These are phyloP conservation scores for human DNA, from an alignment of 2,113 vertebrate species.

Conservation along the genomic window GRCh38 chr3:59811001-59811500, in stretches of 20 bases:
- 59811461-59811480: conserved; percentile 38
- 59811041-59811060: background rate
- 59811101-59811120: background rate
- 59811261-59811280: conserved; percentile 11
- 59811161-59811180: background rate
- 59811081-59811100: background rate
- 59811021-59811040: fast-evolving
- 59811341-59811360: conserved; percentile 37
- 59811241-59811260: background rate
- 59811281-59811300: conserved; percentile 36
- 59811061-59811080: background rate
- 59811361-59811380: background rate
- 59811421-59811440: conserved; percentile 47
- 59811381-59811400: background rate
- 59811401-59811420: conserved; percentile 54
- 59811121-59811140: background rate
- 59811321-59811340: conserved; percentile 38
- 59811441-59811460: conserved; percentile 50
- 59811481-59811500: conserved; percentile 76
- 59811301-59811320: conserved; percentile 27
- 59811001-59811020: background rate
- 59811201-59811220: background rate
- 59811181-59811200: background rate
- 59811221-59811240: background rate
- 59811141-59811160: no score